Conservation (phyloP, 2,797 vertebrate species). For the Oryzias sinensis region DNA sequence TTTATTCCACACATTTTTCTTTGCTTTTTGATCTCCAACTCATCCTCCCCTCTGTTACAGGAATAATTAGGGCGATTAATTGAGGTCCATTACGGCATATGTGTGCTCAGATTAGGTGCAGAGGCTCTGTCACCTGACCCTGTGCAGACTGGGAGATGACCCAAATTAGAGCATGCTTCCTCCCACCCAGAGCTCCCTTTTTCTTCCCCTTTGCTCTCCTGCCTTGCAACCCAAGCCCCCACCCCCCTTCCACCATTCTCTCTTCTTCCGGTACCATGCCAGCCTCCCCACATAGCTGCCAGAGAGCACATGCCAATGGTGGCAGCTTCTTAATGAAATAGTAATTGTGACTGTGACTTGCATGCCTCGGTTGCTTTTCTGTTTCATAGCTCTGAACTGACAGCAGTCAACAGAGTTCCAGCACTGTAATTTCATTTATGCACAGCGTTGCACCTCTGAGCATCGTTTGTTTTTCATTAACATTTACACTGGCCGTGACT, state of each 20-base stretch:
- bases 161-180: constrained; percentile 75
- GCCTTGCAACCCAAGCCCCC: constrained; percentile 17
- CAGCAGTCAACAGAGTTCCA: constrained; percentile 44
- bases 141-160: constrained; percentile 74
- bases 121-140: constrained; percentile 65
- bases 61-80: constrained; percentile 83
- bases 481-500: constrained; percentile 49
- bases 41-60: constrained; percentile 45
- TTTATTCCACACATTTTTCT: constrained; percentile 6
- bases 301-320: constrained; percentile 62
- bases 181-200: constrained; percentile 41
- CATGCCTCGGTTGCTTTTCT: constrained; percentile 63
- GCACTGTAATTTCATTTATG: constrained; percentile 63
- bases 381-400: constrained; percentile 51
- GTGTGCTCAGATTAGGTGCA: constrained; percentile 72
- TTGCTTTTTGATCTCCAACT: constrained; percentile 13
- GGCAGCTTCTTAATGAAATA: constrained; percentile 77
- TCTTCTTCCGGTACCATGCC: constrained; percentile 52
- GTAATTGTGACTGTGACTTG: constrained; percentile 76
- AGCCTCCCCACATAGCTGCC: constrained; percentile 59
- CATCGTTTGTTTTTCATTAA: constrained; percentile 62
- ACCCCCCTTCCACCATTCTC: constrained; percentile 31
- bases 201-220: constrained; percentile 31
- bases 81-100: constrained; percentile 73
- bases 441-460: constrained; percentile 52